Evolutionary conservation across 2,888 invertebrate genomes (phyloP).

Genomic region (Drosophila robusta): DNA sequence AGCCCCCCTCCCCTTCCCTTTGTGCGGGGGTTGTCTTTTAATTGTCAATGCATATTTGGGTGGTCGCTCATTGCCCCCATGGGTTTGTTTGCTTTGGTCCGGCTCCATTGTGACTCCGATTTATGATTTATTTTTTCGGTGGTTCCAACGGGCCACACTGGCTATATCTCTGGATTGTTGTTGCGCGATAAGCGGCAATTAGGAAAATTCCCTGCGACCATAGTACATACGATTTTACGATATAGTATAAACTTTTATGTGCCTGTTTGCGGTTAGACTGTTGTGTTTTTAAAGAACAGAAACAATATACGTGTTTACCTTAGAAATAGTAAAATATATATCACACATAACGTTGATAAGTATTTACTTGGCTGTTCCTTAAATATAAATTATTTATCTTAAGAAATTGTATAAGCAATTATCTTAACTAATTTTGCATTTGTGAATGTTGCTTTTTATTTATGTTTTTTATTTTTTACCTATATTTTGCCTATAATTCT

Average conservation of each 20-base stretch:
- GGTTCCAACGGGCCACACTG: conserved; percentile 43
- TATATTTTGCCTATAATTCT: too few species aligned
- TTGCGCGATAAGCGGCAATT: conserved; percentile 8
- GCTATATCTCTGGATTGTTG: conserved; percentile 6
- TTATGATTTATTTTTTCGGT: conserved; percentile 74
- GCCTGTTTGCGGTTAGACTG: too few species aligned
- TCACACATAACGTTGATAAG: too few species aligned
- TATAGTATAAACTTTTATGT: not conserved
- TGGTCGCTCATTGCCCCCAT: conserved; percentile 8
- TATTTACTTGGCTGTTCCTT: too few species aligned
- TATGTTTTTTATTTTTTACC: too few species aligned
- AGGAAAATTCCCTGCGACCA: conserved; percentile 6
- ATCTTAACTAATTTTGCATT: too few species aligned
- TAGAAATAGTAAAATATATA: too few species aligned
- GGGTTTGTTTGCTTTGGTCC: conserved; percentile 59
- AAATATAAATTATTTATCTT: too few species aligned
- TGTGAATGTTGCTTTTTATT: too few species aligned
- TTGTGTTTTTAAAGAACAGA: not conserved
- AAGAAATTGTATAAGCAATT: not conserved
- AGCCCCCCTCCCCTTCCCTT: not conserved
- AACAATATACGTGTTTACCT: too few species aligned
- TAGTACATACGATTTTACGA: conserved; percentile 3
- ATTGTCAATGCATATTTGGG: conserved; percentile 76
- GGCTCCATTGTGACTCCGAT: conserved; percentile 67
- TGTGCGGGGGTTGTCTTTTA: conserved; percentile 49